A percentile compares a stretch with the other conserved stretches of the same genome.
These are phyloP conservation scores for Leptonema lineaticorne DNA, from an alignment of 1,140 invertebrate genomes.

Conservation along the genomic window DNA sequence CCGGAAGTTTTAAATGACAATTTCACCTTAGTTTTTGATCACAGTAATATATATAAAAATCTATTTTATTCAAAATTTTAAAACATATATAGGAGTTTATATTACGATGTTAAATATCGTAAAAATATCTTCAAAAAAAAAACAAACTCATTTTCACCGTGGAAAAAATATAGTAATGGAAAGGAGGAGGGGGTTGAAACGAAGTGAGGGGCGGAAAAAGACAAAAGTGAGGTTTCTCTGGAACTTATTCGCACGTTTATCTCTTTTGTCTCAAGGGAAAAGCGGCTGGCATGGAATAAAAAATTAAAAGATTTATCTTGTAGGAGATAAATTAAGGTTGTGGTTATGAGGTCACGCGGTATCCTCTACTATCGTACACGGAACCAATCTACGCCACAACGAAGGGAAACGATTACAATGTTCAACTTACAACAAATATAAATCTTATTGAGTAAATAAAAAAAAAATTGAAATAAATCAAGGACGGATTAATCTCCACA, in stretches of 20 bases:
- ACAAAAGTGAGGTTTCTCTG: not conserved
- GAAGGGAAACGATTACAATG: not conserved
- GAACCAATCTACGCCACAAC: slow-evolving; percentile 2
- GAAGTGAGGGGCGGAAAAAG: not conserved
- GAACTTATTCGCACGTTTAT: slow-evolving; percentile 1
- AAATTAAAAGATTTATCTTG: slow-evolving; percentile 23
- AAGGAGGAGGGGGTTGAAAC: not conserved
- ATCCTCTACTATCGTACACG: slow-evolving; percentile 5
- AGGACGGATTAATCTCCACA: too few relatives aligned
- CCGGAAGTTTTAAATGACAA: too few relatives aligned
- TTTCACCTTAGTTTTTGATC: too few relatives aligned
- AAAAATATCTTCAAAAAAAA: too few relatives aligned
- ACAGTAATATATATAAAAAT: too few relatives aligned
- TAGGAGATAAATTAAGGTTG: slow-evolving; percentile 25
- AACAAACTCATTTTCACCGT: not conserved
- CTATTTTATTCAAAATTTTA: too few relatives aligned
- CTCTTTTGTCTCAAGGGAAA: slow-evolving; percentile 7
- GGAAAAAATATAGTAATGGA: not conserved
- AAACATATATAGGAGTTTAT: too few relatives aligned
- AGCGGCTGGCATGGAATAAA: not conserved
- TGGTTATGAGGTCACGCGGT: slow-evolving; percentile 19
- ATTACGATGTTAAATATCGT: too few relatives aligned
- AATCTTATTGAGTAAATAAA: too few relatives aligned
- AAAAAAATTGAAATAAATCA: too few relatives aligned
- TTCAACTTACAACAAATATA: too few relatives aligned